Conservation (phyloP, 2,797 vertebrate species). For the Alectoris magna region DNA sequence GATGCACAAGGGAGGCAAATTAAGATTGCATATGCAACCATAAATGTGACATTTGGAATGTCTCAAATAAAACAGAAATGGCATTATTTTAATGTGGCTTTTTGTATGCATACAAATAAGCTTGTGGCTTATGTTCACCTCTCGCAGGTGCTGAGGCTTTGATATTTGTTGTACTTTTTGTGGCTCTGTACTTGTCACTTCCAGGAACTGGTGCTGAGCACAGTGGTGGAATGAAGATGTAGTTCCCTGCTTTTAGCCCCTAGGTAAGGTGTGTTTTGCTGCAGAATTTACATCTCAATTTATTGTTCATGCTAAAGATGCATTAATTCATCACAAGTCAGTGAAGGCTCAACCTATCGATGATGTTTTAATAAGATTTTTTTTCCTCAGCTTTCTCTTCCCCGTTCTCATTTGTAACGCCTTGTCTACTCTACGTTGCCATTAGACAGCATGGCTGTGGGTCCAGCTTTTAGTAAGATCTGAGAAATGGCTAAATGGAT, state of each 20-base stretch:
- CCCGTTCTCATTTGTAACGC: neutral
- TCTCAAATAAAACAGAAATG: conserved; percentile 28
- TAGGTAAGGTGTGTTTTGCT: neutral
- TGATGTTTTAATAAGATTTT: neutral
- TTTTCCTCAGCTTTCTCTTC: neutral
- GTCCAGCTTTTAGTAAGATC: neutral
- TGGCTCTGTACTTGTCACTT: neutral
- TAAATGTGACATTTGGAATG: conserved; percentile 45
- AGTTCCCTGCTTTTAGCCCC: neutral
- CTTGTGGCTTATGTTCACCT: neutral
- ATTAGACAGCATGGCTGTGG: neutral
- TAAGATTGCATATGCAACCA: conserved; percentile 30
- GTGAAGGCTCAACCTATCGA: neutral
- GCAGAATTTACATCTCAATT: neutral
- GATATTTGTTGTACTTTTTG: neutral
- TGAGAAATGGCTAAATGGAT: neutral
- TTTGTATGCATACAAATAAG: conserved; percentile 34
- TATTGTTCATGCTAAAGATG: neutral
- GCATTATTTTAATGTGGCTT: conserved; percentile 40
- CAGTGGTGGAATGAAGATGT: neutral
- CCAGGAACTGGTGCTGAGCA: neutral
- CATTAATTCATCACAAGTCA: neutral
- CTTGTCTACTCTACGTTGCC: neutral
- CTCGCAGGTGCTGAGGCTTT: neutral
- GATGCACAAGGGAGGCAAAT: conserved; percentile 11